Evolutionary conservation across 1,140 invertebrate genomes (phyloP), one percentile per base, ranked within the genome.

Genomic region (Zaprionus capensis): DNA sequence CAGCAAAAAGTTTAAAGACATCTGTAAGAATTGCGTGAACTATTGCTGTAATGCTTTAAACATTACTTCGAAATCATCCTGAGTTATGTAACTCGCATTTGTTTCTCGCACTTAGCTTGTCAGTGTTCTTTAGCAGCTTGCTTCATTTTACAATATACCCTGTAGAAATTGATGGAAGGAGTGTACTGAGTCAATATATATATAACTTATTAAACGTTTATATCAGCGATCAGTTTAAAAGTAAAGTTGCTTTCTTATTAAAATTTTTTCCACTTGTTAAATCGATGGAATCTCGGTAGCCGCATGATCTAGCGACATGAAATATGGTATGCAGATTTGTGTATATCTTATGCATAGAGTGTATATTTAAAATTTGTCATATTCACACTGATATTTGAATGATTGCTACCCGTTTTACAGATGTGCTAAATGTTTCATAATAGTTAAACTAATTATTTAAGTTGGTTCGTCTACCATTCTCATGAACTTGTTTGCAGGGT

Each of bases 231-330:
- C 5, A 1, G 3, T 15, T 38, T 2, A 38, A 38, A 15, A 14
- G 1, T 38, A 0, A 0, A 15, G 14, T 38, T 38, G 0, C 5
- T 38, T 14, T 14, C 4, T 0, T 38, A 14, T 12, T 4, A 0
- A 14, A 5, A n/a, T 2, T 17, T 1, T 7, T 5, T 44, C 15
- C 2, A 5, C 14, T 17, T 44, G 1, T 44, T 49, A 22, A 0
- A 20, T 14, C 20, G 2, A 2, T 22, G 14, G 4, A 0, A 22
- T 51, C 20, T 51, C 20, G 11, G 0, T 20, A 14, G 2, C 0
- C 1, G 24, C 0, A 3, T 5, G 1, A 22, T 20, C 1, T 51
- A 51, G 1, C 2, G 1, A 12, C 0, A 20, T 51, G 4, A 24
- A 51, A 51, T 51, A 24, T 51, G 4, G 0, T 24, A 24, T 12